These are phyloP conservation scores for Morpho achilles DNA, from an alignment of 2,888 invertebrate genomes.

Conservation along the genomic window DNA sequence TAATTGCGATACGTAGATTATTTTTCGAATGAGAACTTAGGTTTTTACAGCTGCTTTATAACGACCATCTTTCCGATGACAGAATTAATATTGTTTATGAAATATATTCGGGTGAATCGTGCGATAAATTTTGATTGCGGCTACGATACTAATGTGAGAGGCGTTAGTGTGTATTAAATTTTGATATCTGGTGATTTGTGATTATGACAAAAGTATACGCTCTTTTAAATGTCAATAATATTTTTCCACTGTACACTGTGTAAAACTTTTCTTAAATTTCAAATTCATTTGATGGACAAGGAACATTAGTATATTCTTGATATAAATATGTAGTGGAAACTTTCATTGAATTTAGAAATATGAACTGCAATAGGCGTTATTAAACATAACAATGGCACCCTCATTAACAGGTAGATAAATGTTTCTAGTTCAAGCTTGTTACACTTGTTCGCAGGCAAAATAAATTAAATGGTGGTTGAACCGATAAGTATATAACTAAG, in stretches of 20 bases:
- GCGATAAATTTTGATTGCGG: conserved; percentile 51
- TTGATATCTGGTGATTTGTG: conserved; percentile 12
- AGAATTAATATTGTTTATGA: conserved; percentile 73
- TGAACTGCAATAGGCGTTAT: too few relatives aligned
- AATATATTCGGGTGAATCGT: conserved; percentile 54
- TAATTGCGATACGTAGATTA: conserved; percentile 70
- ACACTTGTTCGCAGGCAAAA: too few relatives aligned
- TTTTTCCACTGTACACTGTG: background rate
- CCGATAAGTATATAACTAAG: too few relatives aligned
- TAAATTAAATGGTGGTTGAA: too few relatives aligned
- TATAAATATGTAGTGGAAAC: too few relatives aligned
- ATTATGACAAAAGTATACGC: conserved; percentile 6
- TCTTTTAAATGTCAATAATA: conserved; percentile 2
- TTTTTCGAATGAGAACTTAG: conserved; percentile 62
- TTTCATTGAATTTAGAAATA: too few relatives aligned
- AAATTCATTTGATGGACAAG: too few relatives aligned
- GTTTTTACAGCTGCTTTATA: conserved; percentile 70
- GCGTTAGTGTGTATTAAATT: conserved; percentile 20
- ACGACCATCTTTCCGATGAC: conserved; percentile 65
- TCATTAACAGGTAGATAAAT: too few relatives aligned
- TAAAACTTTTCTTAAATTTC: background rate
- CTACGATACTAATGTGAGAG: conserved; percentile 31
- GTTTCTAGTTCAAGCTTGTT: too few relatives aligned
- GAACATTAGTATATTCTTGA: too few relatives aligned
- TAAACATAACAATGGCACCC: too few relatives aligned